These are phyloP conservation scores for Acyrthosiphon pisum DNA, from an alignment of 1,140 invertebrate genomes.

Conservation along the genomic window DNA sequence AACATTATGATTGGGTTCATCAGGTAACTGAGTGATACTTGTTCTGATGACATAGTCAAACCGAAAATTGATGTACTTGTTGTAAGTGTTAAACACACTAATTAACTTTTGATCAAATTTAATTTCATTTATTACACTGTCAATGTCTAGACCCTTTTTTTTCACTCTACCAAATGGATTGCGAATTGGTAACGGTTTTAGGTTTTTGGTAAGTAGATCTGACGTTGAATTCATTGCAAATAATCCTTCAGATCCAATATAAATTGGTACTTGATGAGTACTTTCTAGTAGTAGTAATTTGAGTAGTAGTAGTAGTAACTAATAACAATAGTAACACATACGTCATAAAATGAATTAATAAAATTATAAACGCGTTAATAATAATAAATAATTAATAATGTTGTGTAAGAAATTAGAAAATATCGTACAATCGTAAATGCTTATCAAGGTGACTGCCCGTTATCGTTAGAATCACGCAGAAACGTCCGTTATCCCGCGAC, in stretches of 20 bases:
- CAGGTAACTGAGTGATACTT: not conserved
- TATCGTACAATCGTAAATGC: not conserved
- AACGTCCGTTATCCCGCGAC: not conserved
- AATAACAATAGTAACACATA: not conserved
- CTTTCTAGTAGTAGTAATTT: too few relatives aligned
- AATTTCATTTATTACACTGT: not conserved
- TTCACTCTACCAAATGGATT: not conserved
- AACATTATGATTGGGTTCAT: not conserved
- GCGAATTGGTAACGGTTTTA: not conserved
- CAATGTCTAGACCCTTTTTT: not conserved
- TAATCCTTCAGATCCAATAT: not conserved
- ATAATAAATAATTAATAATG: not conserved
- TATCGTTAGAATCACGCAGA: not conserved
- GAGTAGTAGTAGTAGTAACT: not conserved
- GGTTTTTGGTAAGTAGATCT: not conserved
- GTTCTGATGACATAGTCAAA: constrained; percentile 48
- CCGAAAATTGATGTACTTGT: constrained; percentile 32
- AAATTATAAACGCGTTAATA: not conserved
- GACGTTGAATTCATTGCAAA: not conserved
- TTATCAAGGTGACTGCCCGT: not conserved
- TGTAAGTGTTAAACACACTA: not conserved
- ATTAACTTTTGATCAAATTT: not conserved
- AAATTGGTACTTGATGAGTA: not conserved
- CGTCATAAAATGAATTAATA: not conserved
- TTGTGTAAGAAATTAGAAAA: not conserved